These are phyloP conservation scores for Eupithecia subumbrata DNA, from an alignment of 2,888 invertebrate genomes.

Conservation along the genomic window DNA sequence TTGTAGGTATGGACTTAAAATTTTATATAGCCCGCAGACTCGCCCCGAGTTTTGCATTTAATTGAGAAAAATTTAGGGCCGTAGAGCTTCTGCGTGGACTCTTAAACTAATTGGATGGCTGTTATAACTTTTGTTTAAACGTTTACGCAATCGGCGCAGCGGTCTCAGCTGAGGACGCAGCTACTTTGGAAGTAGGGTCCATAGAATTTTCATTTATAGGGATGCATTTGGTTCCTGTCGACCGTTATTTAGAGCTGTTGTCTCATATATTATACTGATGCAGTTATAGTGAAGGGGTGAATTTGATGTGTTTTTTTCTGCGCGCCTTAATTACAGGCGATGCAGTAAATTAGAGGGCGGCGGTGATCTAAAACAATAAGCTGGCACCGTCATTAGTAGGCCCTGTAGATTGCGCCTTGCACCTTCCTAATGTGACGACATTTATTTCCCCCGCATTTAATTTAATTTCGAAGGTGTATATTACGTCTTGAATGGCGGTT, in stretches of 20 bases:
- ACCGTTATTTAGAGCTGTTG: slow-evolving; percentile 56
- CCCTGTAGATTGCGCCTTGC: slow-evolving; percentile 63
- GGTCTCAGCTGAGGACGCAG: slow-evolving; percentile 15
- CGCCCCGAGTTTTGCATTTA: slow-evolving; percentile 80
- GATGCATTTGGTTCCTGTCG: slow-evolving; percentile 46
- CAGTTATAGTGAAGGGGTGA: slow-evolving; percentile 73
- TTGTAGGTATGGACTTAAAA: slow-evolving; percentile 80
- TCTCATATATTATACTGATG: slow-evolving; percentile 66
- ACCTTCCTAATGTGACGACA: slow-evolving; percentile 77
- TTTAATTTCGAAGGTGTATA: slow-evolving; percentile 64
- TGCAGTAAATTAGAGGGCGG: slow-evolving; percentile 78
- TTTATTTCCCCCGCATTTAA: slow-evolving; percentile 62
- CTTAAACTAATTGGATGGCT: slow-evolving; percentile 82
- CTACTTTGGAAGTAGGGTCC: slow-evolving; percentile 6
- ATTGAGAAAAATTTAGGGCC: slow-evolving; percentile 82
- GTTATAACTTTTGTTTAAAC: slow-evolving; percentile 79
- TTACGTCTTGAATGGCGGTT: slow-evolving; percentile 53
- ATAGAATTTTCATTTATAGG: slow-evolving; percentile 21
- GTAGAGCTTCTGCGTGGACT: slow-evolving; percentile 80
- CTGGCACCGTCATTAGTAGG: slow-evolving; percentile 72
- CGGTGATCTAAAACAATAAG: slow-evolving; percentile 81
- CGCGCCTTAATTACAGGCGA: slow-evolving; percentile 74
- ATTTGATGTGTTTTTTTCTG: slow-evolving; percentile 67
- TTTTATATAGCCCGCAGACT: slow-evolving; percentile 80
- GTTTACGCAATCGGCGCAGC: slow-evolving; percentile 64